Percentiles rank a stretch among this genome's conserved stretches.
phyloP scores from a whole-genome alignment of 2,888 invertebrate species.

The Meloe dianella region DNA sequence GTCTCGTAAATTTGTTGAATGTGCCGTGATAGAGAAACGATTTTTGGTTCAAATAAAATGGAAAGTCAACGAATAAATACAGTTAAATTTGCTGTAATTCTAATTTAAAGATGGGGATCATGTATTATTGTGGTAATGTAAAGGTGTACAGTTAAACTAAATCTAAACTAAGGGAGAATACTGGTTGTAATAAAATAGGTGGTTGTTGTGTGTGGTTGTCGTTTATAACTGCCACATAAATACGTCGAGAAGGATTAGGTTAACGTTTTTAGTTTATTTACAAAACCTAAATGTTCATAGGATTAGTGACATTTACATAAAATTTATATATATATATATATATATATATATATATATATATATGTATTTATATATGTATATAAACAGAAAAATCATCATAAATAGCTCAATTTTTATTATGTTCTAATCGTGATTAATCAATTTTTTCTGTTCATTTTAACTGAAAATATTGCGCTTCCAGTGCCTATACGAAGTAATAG shows the following conservation, averaged over 20 bases:
- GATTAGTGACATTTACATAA: conserved; percentile 20
- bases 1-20: not conserved
- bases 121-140: conserved; percentile 27
- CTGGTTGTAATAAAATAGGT: conserved; percentile 26
- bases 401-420: not conserved
- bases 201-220: conserved; percentile 29
- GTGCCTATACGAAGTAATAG: conserved; percentile 22
- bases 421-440: not conserved
- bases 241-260: conserved; percentile 31
- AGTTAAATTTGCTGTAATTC: not conserved
- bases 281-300: conserved; percentile 30
- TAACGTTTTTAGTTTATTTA: conserved; percentile 31
- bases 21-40: not conserved
- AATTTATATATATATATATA: too few species aligned
- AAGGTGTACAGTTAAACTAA: conserved; percentile 29
- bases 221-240: conserved; percentile 34
- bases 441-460: not conserved
- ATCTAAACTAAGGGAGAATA: conserved; percentile 20
- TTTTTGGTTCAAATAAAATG: not conserved
- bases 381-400: not conserved
- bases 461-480: conserved; percentile 10
- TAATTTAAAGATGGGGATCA: conserved; percentile 18
- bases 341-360: too few species aligned
- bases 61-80: conserved; percentile 2
- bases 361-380: too few species aligned